Evolutionary conservation across 2,113 vertebrate genomes (phyloP).

Genomic region (Pelvicachromis taeniatus): DNA sequence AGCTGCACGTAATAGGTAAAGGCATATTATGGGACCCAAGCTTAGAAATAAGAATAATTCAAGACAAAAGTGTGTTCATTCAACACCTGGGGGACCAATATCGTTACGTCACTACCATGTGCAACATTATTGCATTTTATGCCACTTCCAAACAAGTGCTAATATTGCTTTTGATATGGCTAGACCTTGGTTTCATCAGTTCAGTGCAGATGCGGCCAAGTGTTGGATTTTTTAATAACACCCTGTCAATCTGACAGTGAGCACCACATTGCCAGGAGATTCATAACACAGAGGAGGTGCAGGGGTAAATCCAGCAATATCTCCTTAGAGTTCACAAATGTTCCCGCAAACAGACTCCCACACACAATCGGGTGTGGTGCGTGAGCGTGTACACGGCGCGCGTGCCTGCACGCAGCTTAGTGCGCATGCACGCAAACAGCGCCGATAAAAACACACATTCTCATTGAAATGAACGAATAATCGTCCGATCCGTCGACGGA

Average conservation of each 20-base stretch:
- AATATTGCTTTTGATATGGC: constrained; percentile 72
- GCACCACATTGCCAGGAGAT: constrained; percentile 52
- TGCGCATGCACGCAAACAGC: background rate
- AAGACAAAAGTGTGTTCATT: constrained; percentile 49
- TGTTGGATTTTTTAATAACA: constrained; percentile 76
- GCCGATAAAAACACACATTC: background rate
- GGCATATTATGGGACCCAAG: background rate
- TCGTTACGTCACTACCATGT: constrained; percentile 54
- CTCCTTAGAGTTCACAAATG: constrained; percentile 51
- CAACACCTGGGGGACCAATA: constrained; percentile 63
- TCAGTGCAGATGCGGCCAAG: constrained; percentile 71
- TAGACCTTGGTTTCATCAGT: constrained; percentile 66
- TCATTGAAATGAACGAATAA: background rate
- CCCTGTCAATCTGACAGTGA: constrained; percentile 72
- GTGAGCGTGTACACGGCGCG: background rate
- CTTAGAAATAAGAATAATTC: constrained; percentile 56
- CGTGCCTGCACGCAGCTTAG: background rate
- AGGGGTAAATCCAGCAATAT: constrained; percentile 68
- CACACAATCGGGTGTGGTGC: constrained; percentile 5
- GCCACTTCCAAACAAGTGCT: constrained; percentile 67
- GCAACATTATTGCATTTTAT: constrained; percentile 68
- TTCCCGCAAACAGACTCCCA: constrained; percentile 37
- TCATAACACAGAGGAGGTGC: constrained; percentile 57
- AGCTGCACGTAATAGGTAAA: constrained; percentile 41
- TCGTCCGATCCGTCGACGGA: background rate